These are phyloP conservation scores for Sphaerodactylus townsendi DNA, from an alignment of 2,113 vertebrate genomes.

Conservation along the genomic window DNA sequence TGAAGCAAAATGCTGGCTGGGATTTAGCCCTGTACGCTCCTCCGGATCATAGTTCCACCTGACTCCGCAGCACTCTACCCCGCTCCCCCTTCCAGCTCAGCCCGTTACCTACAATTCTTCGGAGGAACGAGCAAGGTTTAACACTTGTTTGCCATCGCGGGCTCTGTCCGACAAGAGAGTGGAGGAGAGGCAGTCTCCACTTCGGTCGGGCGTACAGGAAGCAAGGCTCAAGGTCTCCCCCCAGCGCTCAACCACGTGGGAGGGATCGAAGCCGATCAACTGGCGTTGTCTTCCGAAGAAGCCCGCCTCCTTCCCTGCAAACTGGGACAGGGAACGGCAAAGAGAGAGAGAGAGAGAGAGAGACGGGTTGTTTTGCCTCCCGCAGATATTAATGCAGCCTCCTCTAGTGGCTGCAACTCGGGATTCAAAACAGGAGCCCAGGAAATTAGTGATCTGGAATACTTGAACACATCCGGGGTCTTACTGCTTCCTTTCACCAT, in stretches of 20 bases:
- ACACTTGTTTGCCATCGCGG: not conserved
- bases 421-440: too few relatives aligned
- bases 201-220: not conserved
- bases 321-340: not conserved
- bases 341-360: too few relatives aligned
- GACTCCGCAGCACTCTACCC: not conserved
- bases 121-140: not conserved
- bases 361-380: not conserved
- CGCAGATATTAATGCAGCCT: not conserved
- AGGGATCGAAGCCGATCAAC: not conserved
- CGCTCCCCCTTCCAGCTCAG: not conserved
- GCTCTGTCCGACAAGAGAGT: not conserved
- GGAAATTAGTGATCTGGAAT: too few relatives aligned
- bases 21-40: not conserved
- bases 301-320: not conserved
- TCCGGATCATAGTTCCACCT: too few relatives aligned
- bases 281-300: not conserved
- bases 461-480: too few relatives aligned
- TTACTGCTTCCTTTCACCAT: too few relatives aligned
- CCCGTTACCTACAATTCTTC: not conserved
- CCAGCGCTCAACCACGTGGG: conserved; percentile 1
- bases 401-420: too few relatives aligned
- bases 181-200: not conserved
- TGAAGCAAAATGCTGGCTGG: not conserved
- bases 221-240: not conserved